Percentiles rank a stretch among this genome's conserved stretches.
Evolutionary conservation across 2,113 vertebrate species (phyloP).

Genomic region (Paedocypris sp.): DNA sequence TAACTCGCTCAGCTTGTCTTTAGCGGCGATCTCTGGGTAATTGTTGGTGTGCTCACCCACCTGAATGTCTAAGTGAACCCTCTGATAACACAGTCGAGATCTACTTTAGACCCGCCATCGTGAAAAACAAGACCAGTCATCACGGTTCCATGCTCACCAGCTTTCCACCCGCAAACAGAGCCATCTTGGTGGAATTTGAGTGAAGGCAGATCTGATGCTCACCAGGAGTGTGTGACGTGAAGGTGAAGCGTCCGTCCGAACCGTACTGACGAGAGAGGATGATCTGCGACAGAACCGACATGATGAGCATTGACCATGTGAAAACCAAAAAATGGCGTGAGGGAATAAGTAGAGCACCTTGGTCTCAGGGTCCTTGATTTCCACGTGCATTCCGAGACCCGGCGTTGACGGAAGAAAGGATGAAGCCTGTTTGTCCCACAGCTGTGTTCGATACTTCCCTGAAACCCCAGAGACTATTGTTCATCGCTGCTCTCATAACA

Average conservation of each 20-base stretch:
- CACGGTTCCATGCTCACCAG: slow-evolving; percentile 61
- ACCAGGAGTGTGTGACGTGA: slow-evolving; percentile 87
- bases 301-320: neutral
- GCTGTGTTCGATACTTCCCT: slow-evolving; percentile 87
- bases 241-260: slow-evolving; percentile 86
- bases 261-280: slow-evolving; percentile 87
- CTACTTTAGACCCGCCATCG: neutral
- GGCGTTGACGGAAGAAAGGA: slow-evolving; percentile 81
- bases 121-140: neutral
- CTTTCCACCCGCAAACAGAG: slow-evolving; percentile 81
- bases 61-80: slow-evolving; percentile 88
- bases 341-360: slow-evolving; percentile 58
- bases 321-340: neutral
- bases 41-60: slow-evolving; percentile 92
- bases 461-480: neutral
- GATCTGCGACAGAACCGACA: slow-evolving; percentile 61
- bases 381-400: slow-evolving; percentile 87
- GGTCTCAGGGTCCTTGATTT: slow-evolving; percentile 83
- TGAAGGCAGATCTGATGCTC: slow-evolving; percentile 94
- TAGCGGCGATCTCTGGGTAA: slow-evolving; percentile 90
- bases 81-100: slow-evolving; percentile 45
- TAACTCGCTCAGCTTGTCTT: slow-evolving; percentile 86
- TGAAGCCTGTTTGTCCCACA: slow-evolving; percentile 80
- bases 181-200: slow-evolving; percentile 92
- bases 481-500: too few relatives aligned